Conservation (phyloP, 1,140 invertebrate genomes). For the Pectinophora gossypiella region DNA sequence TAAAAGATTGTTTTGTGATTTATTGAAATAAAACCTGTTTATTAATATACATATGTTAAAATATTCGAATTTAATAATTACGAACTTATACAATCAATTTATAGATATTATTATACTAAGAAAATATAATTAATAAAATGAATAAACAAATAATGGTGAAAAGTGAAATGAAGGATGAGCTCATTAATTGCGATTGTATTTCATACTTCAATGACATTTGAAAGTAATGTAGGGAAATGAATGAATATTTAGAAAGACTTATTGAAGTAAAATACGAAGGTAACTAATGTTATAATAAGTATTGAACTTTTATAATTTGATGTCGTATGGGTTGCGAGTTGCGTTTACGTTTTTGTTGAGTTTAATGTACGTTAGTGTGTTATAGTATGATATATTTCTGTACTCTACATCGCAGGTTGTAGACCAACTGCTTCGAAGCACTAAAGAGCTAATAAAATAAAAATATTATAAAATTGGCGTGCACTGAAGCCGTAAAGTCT, state of each 20-base stretch:
- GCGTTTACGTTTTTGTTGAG: slow-evolving; percentile 9
- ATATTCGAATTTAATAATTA: slow-evolving; percentile 76
- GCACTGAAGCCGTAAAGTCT: not conserved
- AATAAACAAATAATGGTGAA: slow-evolving; percentile 72
- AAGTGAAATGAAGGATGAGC: slow-evolving; percentile 60
- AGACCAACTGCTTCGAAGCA: too few relatives aligned
- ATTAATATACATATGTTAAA: slow-evolving; percentile 76
- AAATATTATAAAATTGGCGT: not conserved
- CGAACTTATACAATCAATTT: slow-evolving; percentile 75
- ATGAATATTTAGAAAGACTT: slow-evolving; percentile 75
- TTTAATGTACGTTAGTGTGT: slow-evolving; percentile 7
- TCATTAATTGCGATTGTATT: slow-evolving; percentile 72
- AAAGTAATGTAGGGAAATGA: slow-evolving; percentile 69
- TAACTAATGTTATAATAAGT: slow-evolving; percentile 69
- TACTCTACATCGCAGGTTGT: too few relatives aligned
- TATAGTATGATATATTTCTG: slow-evolving; percentile 17
- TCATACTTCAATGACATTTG: slow-evolving; percentile 72
- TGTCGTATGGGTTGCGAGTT: slow-evolving; percentile 40
- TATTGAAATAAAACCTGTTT: slow-evolving; percentile 72
- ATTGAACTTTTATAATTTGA: slow-evolving; percentile 59
- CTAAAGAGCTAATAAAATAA: too few relatives aligned
- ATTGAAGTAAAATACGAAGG: slow-evolving; percentile 72
- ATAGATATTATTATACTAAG: slow-evolving; percentile 75
- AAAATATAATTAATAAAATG: slow-evolving; percentile 74
- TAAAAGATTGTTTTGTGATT: slow-evolving; percentile 62